Base-by-base conservation (phyloP, 2,888 invertebrate genomes). In the Iselma pallidipennis region DNA sequence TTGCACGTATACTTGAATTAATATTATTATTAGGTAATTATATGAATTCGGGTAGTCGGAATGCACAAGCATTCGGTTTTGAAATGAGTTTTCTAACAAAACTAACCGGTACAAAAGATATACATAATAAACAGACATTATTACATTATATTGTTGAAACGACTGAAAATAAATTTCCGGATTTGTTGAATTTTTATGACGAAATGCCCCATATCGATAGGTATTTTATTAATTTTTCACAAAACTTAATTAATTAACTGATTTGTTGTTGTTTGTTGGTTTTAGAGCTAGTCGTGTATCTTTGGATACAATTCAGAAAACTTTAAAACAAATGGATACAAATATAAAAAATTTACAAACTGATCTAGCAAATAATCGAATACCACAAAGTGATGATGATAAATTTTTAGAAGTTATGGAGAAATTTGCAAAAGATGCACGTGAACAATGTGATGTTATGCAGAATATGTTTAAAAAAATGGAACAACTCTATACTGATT, bases 21-120 rank as follows among this genome's bases (percentile, higher is more conserved):
- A 88, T 98, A 63, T 84, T 99, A 0, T 81, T 97, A 10, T 84
- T 98, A 21, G 98, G 98, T 3, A 99, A 99, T 82, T 96, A 94
- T 76, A 95, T 99, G 94, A 98, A 98, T 81, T 89, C 95, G 0
- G 97, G 97, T 0, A 94, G 96, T 6, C 91, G 91, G 75, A 96
- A 97, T 77, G 96, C 93, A 1, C 94, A 93, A 68, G 95, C 97
- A 0, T 92, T 94, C 74, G 99, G 96, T 1, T 99, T 98, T 81
- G 98, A 99, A 82, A 95, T 99, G 73, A 96, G 91, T 78, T 98
- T 94, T 78, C 85, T 99, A 9, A 92, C 97, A 0, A 98, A 98
- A 87, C 82, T 95, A 66, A 91, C 91, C 2, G 88, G 91, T 61
- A 95, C 94, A n/a, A 98, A 98, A 82, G 95, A 97, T 76, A 84